Percentiles rank a stretch among this genome's conserved stretches.
Conservation (phyloP, 2,797 vertebrate species). For the Centroberyx gerrardi region DNA sequence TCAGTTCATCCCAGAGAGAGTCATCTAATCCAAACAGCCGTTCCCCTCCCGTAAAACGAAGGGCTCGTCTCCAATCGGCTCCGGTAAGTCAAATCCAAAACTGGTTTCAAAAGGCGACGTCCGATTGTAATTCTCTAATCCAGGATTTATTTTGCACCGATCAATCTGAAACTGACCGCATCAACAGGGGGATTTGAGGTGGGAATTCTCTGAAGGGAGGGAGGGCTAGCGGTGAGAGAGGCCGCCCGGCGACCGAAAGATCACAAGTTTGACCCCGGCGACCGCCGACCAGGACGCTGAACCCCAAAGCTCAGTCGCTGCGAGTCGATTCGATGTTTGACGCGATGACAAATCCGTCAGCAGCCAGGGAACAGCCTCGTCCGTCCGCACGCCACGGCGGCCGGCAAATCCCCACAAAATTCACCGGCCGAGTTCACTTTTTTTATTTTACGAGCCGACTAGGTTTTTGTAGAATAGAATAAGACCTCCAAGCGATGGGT, state of each 20-base stretch:
- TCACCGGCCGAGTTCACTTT: background rate
- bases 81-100: slow-evolving; percentile 9
- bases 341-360: background rate
- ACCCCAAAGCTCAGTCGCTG: slow-evolving; percentile 32
- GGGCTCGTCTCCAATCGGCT: no score
- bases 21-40: background rate
- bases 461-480: background rate
- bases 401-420: slow-evolving; percentile 14
- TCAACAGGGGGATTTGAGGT: background rate
- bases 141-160: slow-evolving; percentile 22
- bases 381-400: slow-evolving; percentile 4
- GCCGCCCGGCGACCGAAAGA: background rate
- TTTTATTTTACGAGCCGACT: background rate
- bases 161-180: background rate
- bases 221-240: background rate
- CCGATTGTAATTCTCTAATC: slow-evolving; percentile 54
- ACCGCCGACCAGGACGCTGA: background rate
- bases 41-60: slow-evolving; percentile 15
- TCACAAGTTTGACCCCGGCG: slow-evolving; percentile 24
- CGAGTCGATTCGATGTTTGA: slow-evolving; percentile 1
- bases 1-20: slow-evolving; percentile 6
- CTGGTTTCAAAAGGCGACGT: slow-evolving; percentile 33
- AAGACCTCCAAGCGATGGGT: no score
- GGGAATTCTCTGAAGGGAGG: background rate
- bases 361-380: no score